These are phyloP conservation scores for Bryconaethiops microstoma DNA, from an alignment of 2,797 vertebrate species.

Conservation along the genomic window DNA sequence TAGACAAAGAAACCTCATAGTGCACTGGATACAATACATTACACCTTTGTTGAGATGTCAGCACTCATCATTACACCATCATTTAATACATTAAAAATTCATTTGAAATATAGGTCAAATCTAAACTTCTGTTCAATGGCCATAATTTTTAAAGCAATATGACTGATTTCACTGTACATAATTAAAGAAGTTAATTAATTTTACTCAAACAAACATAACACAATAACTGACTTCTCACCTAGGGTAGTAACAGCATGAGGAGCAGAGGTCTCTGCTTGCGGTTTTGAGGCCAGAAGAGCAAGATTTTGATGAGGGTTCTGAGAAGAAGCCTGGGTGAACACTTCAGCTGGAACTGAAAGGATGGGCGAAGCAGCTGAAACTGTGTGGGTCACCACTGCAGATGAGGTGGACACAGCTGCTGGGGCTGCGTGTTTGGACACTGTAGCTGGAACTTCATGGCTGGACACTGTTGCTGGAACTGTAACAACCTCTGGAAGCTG, in stretches of 20 bases:
- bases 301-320: not conserved
- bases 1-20: too few species aligned
- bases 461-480: not conserved
- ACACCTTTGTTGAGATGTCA: too few species aligned
- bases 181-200: not conserved
- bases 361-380: not conserved
- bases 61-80: too few species aligned
- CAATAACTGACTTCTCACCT: constrained; percentile 27
- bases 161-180: too few species aligned
- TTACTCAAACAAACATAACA: not conserved
- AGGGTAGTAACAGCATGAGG: not conserved
- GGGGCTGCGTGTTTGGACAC: not conserved
- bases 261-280: constrained; percentile 3
- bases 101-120: too few species aligned
- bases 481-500: constrained; percentile 4
- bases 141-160: too few species aligned
- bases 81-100: too few species aligned
- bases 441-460: not conserved
- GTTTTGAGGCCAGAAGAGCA: constrained; percentile 1
- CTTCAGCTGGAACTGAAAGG: constrained; percentile 3
- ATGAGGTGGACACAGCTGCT: not conserved
- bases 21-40: too few species aligned
- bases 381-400: not conserved
- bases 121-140: too few species aligned
- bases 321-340: not conserved